A percentile compares a stretch with the other conserved stretches of the same genome.
Conservation (phyloP, 1,140 invertebrate species). For the Cryptotermes secundus region DNA sequence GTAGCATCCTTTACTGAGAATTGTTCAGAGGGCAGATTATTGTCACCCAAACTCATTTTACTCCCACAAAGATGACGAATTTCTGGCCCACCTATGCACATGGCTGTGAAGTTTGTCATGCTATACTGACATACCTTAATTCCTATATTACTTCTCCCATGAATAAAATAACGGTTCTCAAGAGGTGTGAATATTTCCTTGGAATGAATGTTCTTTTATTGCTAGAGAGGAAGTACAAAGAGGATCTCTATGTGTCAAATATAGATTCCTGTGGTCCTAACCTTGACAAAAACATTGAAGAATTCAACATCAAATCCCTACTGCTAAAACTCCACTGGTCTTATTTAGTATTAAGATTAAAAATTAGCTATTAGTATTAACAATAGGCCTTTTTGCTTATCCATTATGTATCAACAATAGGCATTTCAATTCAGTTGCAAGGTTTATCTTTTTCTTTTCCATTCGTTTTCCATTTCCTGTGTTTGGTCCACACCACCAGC, state of each 20-base stretch:
- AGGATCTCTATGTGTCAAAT: background rate
- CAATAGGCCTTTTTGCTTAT: conserved; percentile 1
- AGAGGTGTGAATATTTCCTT: background rate
- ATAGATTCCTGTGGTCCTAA: background rate
- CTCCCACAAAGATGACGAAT: too few species aligned
- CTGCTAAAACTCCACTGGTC: background rate
- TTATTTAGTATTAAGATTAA: conserved; percentile 11
- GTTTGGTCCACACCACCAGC: conserved; percentile 9
- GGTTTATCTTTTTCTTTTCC: background rate
- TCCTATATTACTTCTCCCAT: background rate
- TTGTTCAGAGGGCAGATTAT: too few species aligned
- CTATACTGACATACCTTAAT: background rate
- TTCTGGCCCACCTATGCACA: too few species aligned
- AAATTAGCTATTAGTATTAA: background rate
- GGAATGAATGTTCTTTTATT: background rate
- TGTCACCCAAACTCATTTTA: too few species aligned
- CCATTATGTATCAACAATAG: background rate
- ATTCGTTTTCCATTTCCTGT: background rate
- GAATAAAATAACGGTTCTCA: background rate
- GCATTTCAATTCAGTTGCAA: background rate
- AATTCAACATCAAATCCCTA: background rate
- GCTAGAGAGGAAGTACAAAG: background rate
- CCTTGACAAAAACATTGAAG: background rate
- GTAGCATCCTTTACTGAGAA: too few species aligned
- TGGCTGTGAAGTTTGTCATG: too few species aligned